Base-by-base conservation (phyloP, 1,140 invertebrate species). In the Trichonephila inaurata region DNA sequence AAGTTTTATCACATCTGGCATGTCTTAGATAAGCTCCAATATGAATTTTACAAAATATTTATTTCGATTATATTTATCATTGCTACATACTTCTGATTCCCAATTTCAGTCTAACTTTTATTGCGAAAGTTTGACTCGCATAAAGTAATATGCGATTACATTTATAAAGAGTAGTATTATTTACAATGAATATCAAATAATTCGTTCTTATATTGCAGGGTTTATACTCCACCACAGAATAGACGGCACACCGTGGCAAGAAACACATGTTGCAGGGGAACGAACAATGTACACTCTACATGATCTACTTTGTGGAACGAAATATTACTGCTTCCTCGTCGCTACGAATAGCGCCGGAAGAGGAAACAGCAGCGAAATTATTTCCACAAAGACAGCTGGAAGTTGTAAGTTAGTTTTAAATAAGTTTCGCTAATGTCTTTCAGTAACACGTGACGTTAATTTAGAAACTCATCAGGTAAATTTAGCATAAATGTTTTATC, bases 311-410 rank as follows among this genome's bases (percentile, higher is more conserved):
- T 95, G 95, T 62, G 95, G 95, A n/a, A 95, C 95, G 10, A 92
- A 94, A 72, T 96, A 96, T 94, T 95, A 96, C 94, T 94, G 96
- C 14, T 96, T 96, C 94, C 95, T 96, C 2, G 94, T 96, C 51
- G 96, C 96, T 14, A 96, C 95, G 92, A 96, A 96, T 28, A 94
- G 95, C 62, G 96, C 96, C 88, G 96, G 96, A n/a, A 94, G 94
- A 58, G 95, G 96, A 86, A 94, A 95, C 7, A 94, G 95, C 64
- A 96, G 95, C 85, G 94, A 95, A 24, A 95, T 94, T 14, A 94
- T 96, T 7, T 95, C 95, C 18, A 95, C 95, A 12, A 95, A 95
- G 93, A 96, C 96, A 7, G 95, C 96, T 77, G 96, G 96, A 24
- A 95, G 95, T 69, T 95, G 96, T 96, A 94, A 95, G 95, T 94